Evolutionary conservation across 1,140 invertebrate genomes (phyloP).

Genomic region (Acromyrmex heyeri): DNA sequence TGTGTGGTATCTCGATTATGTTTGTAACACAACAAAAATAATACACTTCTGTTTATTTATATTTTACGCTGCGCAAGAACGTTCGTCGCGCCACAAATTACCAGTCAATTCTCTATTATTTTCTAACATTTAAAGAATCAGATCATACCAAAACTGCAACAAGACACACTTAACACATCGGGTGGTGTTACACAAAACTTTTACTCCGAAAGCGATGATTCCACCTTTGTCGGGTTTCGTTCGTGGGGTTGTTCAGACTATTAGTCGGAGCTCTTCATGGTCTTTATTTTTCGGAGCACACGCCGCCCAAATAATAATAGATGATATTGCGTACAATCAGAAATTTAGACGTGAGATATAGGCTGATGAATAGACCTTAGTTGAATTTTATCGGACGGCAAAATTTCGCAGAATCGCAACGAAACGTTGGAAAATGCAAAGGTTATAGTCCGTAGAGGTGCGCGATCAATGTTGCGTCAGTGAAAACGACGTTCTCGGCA

Average conservation of each 20-base stretch:
- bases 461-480: conserved; percentile 73
- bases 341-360: not conserved
- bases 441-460: conserved; percentile 71
- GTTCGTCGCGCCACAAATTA: not conserved
- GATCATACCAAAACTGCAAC: not conserved
- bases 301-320: not conserved
- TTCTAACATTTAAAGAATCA: not conserved
- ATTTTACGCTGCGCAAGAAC: not conserved
- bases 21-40: not conserved
- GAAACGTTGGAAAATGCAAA: conserved; percentile 54
- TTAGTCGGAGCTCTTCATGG: not conserved
- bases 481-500: conserved; percentile 67
- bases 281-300: conserved; percentile 27
- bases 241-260: conserved; percentile 10
- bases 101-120: not conserved
- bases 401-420: not conserved
- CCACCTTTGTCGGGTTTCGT: not conserved
- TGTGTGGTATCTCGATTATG: not conserved
- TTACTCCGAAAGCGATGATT: not conserved
- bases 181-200: conserved; percentile 11
- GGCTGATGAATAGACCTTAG: too few relatives aligned
- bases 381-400: not conserved
- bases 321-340: not conserved
- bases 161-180: not conserved
- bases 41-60: conserved; percentile 25